phyloP scores from a whole-genome alignment of 1,140 invertebrate species.

The Tetramorium simillimum region DNA sequence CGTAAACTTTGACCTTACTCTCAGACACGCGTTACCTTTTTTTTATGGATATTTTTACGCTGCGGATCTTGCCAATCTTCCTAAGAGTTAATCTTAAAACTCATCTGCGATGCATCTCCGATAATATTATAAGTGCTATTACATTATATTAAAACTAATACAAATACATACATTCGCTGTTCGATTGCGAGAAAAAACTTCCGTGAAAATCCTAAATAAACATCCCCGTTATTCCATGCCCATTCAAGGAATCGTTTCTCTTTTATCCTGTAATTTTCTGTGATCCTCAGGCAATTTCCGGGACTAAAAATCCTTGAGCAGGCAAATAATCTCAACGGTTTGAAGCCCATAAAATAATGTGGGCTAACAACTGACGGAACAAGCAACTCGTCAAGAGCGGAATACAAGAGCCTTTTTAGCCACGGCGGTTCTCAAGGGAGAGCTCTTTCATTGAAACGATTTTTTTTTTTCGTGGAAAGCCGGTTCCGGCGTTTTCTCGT shows the following conservation, averaged over 20 bases:
- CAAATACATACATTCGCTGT: neutral
- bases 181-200: neutral
- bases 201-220: neutral
- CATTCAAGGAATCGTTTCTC: neutral
- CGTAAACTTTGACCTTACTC: slow-evolving; percentile 62
- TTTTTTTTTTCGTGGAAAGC: slow-evolving; percentile 33
- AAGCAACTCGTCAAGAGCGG: neutral
- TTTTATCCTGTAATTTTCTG: neutral
- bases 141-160: neutral
- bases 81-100: slow-evolving; percentile 8
- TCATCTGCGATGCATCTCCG: neutral
- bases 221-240: neutral
- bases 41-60: slow-evolving; percentile 44
- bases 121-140: slow-evolving; percentile 6
- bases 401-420: slow-evolving; percentile 17
- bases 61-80: slow-evolving; percentile 25
- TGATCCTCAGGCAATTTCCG: neutral
- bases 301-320: neutral
- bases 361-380: neutral
- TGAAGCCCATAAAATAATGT: neutral
- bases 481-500: slow-evolving; percentile 59
- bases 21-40: slow-evolving; percentile 22
- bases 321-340: neutral
- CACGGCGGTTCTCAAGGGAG: neutral
- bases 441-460: slow-evolving; percentile 47